phyloP scores from a whole-genome alignment of 2,113 vertebrate species.

The Diadophis punctatus region DNA sequence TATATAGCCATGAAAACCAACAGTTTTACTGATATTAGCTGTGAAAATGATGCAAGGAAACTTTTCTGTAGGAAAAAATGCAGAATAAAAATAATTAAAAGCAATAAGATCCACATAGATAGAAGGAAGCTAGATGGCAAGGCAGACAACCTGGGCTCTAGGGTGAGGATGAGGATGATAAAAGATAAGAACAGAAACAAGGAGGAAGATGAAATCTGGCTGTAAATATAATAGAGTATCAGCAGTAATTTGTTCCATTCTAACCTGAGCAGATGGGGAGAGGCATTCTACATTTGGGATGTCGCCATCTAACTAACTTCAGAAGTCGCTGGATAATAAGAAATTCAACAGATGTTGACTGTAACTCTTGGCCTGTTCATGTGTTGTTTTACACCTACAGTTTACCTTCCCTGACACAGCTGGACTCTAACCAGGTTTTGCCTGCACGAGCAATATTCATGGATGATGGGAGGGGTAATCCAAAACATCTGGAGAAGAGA shows the following conservation, averaged over 20 bases:
- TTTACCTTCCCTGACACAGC: background rate
- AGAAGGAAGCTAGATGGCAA: background rate
- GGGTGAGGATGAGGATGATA: background rate
- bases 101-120: background rate
- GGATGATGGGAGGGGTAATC: background rate
- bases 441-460: background rate
- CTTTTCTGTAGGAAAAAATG: no score
- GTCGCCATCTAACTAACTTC: background rate
- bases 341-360: background rate
- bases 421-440: background rate
- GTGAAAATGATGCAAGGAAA: background rate
- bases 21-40: no score
- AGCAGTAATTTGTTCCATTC: background rate
- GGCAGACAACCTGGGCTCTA: background rate
- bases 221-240: background rate
- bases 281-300: background rate
- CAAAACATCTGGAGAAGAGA: background rate
- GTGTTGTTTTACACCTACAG: background rate
- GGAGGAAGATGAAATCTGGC: background rate
- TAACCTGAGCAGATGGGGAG: background rate
- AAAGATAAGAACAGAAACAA: background rate
- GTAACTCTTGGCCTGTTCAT: background rate
- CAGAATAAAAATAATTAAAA: background rate
- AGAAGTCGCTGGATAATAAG: background rate
- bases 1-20: background rate